These are phyloP conservation scores for Exocentrus adspersus DNA, from an alignment of 2,888 invertebrate species.

Conservation along the genomic window DNA sequence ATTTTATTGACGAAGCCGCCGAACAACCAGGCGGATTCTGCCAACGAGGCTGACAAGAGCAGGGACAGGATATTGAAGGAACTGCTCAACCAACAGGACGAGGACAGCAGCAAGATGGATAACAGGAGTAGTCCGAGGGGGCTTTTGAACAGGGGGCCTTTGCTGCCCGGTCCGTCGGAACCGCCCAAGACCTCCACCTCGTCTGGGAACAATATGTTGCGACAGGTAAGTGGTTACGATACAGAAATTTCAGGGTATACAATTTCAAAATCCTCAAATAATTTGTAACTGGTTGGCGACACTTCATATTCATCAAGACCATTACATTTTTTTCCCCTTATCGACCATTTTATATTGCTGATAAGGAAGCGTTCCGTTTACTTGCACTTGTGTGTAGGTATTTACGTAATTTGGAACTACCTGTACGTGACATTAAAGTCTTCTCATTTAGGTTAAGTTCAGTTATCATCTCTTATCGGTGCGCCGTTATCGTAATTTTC, in stretches of 20 bases:
- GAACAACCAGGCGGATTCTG: conserved; percentile 52
- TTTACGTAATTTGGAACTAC: neutral
- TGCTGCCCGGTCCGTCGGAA: conserved; percentile 62
- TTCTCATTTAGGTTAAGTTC: conserved; percentile 7
- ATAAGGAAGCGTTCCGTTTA: neutral
- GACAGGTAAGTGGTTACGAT: conserved; percentile 66
- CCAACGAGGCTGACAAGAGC: conserved; percentile 60
- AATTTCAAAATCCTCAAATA: too few relatives aligned
- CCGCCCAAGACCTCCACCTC: conserved; percentile 48
- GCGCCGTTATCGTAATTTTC: conserved; percentile 3
- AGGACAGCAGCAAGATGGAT: conserved; percentile 67
- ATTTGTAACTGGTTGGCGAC: too few relatives aligned
- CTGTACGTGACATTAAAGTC: neutral
- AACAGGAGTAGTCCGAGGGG: conserved; percentile 63
- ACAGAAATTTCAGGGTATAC: too few relatives aligned
- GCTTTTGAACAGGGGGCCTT: conserved; percentile 53
- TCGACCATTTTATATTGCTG: too few relatives aligned
- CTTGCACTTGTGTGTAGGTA: neutral
- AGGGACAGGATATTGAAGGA: conserved; percentile 69
- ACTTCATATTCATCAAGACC: too few relatives aligned
- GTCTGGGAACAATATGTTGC: conserved; percentile 69
- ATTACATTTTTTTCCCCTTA: too few relatives aligned
- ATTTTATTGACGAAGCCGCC: conserved; percentile 68
- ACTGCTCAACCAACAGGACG: conserved; percentile 75
- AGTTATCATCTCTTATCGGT: neutral